Evolutionary conservation across 2,113 vertebrate genomes (phyloP).

Genomic region (Gobius niger): DNA sequence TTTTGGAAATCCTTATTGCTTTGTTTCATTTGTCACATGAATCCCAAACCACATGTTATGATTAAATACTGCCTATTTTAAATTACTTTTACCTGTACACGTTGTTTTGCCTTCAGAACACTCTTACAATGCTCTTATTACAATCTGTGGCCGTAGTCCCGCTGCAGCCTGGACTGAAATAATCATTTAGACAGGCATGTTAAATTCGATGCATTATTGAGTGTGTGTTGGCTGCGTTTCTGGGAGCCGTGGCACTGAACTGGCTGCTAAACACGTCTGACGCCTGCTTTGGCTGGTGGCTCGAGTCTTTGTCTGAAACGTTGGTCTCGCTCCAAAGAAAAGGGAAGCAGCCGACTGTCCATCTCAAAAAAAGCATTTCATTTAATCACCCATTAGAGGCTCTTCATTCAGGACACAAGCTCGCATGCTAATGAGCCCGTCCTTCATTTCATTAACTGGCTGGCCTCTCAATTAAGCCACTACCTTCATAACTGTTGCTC

Average conservation of each 20-base stretch:
- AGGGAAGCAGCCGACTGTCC: background rate
- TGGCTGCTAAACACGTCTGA: slow-evolving; percentile 4
- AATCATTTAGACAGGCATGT: slow-evolving; percentile 1
- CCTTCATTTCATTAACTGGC: background rate
- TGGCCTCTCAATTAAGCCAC: background rate
- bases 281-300: background rate
- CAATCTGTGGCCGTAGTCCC: background rate
- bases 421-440: background rate
- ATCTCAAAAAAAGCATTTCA: slow-evolving; percentile 1
- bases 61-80: no score
- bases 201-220: slow-evolving; percentile 5
- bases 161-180: background rate
- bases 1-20: no score
- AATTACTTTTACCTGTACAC: background rate
- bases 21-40: no score
- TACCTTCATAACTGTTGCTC: background rate
- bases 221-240: slow-evolving; percentile 6
- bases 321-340: background rate
- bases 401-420: background rate
- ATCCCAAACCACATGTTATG: no score
- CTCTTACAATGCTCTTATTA: background rate
- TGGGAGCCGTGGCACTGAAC: background rate
- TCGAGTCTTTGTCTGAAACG: background rate
- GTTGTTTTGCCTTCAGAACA: background rate
- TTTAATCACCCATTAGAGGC: slow-evolving; percentile 4